A percentile compares a stretch with the other conserved stretches of the same genome.
Conservation (phyloP, 2,797 vertebrate genomes). For the Tenualosa ilisha region DNA sequence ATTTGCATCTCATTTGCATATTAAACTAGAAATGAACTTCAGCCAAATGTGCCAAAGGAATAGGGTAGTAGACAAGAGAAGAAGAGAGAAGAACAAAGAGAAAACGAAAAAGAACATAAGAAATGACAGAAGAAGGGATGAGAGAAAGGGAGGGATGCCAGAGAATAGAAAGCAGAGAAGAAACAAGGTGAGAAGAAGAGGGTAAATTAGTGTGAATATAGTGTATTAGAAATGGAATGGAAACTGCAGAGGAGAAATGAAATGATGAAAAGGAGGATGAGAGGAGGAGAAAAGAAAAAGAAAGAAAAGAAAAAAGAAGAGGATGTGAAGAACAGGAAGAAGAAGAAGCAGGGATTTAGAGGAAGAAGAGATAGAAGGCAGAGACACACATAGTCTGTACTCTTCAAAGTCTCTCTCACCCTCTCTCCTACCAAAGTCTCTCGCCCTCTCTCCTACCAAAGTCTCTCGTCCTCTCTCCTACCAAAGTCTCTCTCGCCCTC, state of each 20-base stretch:
- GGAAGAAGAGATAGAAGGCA: too few relatives aligned
- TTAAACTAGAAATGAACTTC: neutral
- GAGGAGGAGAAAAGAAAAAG: neutral
- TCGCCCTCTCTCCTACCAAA: too few relatives aligned
- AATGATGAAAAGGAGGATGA: neutral
- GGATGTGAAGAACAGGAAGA: neutral
- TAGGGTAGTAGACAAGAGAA: neutral
- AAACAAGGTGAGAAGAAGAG: neutral
- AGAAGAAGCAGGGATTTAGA: neutral
- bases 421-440: too few relatives aligned
- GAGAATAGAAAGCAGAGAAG: neutral
- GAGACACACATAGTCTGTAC: too few relatives aligned
- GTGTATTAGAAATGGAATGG: neutral
- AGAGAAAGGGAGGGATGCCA: neutral
- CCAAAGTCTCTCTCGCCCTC: too few relatives aligned
- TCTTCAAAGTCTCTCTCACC: too few relatives aligned
- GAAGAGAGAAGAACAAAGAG: neutral
- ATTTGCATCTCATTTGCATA: slow-evolving; percentile 15
- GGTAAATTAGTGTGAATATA: too few relatives aligned
- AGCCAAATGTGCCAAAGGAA: neutral
- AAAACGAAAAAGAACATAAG: neutral
- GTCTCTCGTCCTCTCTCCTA: too few relatives aligned
- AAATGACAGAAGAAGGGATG: neutral
- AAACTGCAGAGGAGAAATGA: neutral
- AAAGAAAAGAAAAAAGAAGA: neutral